Evolutionary conservation across 2,113 vertebrate genomes (phyloP).

Genomic region (Pipa parva): DNA sequence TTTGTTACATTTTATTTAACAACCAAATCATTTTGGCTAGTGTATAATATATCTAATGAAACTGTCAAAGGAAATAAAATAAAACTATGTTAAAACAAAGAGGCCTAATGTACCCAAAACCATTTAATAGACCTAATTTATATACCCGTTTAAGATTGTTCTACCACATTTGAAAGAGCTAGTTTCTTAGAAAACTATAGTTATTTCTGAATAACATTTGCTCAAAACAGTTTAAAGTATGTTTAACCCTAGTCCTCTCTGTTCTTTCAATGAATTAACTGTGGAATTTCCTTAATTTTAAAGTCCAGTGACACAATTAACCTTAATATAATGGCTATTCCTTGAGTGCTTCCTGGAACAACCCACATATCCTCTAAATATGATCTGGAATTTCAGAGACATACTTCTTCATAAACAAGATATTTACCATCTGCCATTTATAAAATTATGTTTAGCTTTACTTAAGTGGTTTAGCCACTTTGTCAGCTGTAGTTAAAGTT

Average conservation of each 20-base stretch:
- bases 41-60: too few species aligned
- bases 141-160: too few species aligned
- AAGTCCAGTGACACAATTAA: neutral
- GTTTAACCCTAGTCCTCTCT: neutral
- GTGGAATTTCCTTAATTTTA: neutral
- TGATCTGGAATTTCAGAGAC: neutral
- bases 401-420: neutral
- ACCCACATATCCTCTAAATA: neutral
- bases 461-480: too few species aligned
- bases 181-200: neutral
- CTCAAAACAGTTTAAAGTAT: neutral
- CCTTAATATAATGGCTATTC: neutral
- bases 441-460: too few species aligned
- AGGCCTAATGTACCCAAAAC: too few species aligned
- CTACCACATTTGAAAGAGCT: too few species aligned
- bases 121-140: too few species aligned
- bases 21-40: too few species aligned
- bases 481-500: too few species aligned
- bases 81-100: too few species aligned
- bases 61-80: too few species aligned
- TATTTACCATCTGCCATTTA: neutral
- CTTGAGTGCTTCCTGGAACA: neutral
- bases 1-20: too few species aligned
- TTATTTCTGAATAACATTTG: neutral
- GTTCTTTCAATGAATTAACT: neutral